Evolutionary conservation across 2,888 invertebrate genomes (phyloP).

Genomic region (Lathronympha strigana): DNA sequence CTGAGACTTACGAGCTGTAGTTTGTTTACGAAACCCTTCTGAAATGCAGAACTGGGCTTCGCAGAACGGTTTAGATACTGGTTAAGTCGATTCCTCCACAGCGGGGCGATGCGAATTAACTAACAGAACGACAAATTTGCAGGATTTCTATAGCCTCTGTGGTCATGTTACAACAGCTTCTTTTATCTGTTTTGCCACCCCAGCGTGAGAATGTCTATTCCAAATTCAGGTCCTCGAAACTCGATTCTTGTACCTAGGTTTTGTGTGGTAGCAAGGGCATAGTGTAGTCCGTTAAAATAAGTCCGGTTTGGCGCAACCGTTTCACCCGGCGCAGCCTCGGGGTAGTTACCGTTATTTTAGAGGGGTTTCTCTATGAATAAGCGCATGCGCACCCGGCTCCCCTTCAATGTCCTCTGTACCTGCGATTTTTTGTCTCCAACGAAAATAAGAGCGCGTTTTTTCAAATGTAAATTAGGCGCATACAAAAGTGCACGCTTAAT

Average conservation of each 20-base stretch:
- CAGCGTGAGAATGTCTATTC: slow-evolving; percentile 36
- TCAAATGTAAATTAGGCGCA: slow-evolving; percentile 49
- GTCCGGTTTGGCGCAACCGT: slow-evolving; percentile 60
- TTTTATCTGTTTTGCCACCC: slow-evolving; percentile 38
- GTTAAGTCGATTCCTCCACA: slow-evolving; percentile 19
- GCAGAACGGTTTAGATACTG: slow-evolving; percentile 48
- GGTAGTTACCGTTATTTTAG: slow-evolving; percentile 63
- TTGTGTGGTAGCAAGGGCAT: slow-evolving; percentile 10
- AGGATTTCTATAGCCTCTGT: slow-evolving; percentile 5
- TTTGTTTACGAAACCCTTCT: slow-evolving; percentile 66
- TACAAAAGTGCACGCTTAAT: slow-evolving; percentile 39
- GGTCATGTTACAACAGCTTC: slow-evolving; percentile 15
- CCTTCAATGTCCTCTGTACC: slow-evolving; percentile 51
- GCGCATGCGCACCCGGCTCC: slow-evolving; percentile 58
- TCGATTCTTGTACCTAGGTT: slow-evolving; percentile 40
- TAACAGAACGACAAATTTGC: not conserved
- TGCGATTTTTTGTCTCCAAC: slow-evolving; percentile 45
- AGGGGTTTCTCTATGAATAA: slow-evolving; percentile 63
- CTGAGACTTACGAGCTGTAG: slow-evolving; percentile 33
- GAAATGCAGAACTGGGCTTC: slow-evolving; percentile 51
- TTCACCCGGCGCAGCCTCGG: slow-evolving; percentile 59
- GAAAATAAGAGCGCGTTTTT: slow-evolving; percentile 40
- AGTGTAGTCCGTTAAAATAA: slow-evolving; percentile 62
- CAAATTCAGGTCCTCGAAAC: slow-evolving; percentile 51
- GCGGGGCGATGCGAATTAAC: not conserved